A percentile compares a stretch with the other conserved stretches of the same genome.
Evolutionary conservation across 2,888 invertebrate species (phyloP).

Genomic region (Mythimna lalbum): DNA sequence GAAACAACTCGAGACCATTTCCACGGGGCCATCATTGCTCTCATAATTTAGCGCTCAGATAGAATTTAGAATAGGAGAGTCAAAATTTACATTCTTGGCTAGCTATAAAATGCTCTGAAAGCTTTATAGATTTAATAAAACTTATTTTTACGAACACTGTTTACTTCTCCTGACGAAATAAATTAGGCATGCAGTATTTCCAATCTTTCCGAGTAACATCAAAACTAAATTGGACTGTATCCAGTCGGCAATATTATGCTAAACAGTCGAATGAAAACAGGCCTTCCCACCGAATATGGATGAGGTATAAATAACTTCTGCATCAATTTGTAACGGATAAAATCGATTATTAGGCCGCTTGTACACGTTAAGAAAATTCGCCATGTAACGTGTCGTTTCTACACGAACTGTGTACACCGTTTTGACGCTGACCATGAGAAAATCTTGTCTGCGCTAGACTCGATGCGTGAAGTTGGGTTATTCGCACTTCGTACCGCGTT

Average conservation of each 20-base stretch:
- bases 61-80: slow-evolving; percentile 28
- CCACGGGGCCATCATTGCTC: too few relatives aligned
- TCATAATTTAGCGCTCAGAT: too few relatives aligned
- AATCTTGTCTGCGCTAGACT: too few relatives aligned
- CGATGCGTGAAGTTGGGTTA: too few relatives aligned
- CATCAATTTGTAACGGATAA: slow-evolving; percentile 21
- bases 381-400: too few relatives aligned
- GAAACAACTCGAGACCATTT: too few relatives aligned
- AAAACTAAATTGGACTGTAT: slow-evolving; percentile 9
- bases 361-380: too few relatives aligned
- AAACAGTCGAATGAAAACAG: slow-evolving; percentile 32
- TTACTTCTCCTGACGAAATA: background rate
- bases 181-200: background rate
- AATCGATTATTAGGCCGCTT: slow-evolving; percentile 28
- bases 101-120: slow-evolving; percentile 4
- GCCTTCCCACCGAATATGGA: slow-evolving; percentile 10
- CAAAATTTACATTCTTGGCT: slow-evolving; percentile 11
- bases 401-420: too few relatives aligned
- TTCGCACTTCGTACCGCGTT: too few relatives aligned
- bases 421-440: too few relatives aligned
- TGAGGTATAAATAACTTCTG: slow-evolving; percentile 12
- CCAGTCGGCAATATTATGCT: slow-evolving; percentile 18
- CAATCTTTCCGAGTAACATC: slow-evolving; percentile 4
- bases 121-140: background rate
- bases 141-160: background rate